Base-by-base conservation (phyloP, 64 coral and sea anemone species). In the Orbicella faveolata region DNA sequence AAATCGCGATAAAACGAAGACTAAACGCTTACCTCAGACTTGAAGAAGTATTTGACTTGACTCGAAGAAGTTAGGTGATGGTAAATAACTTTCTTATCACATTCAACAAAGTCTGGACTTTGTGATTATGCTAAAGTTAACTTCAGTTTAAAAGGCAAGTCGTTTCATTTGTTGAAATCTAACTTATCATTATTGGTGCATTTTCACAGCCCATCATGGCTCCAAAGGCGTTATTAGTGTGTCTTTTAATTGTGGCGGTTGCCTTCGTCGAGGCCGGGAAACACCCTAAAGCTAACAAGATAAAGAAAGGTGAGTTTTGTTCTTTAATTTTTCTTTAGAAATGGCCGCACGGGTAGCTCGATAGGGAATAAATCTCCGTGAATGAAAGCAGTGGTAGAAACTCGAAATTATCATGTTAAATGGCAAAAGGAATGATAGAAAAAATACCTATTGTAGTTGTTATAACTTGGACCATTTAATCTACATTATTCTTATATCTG, bases 211-310 rank as follows among this genome's bases (percentile, higher is more conserved):
- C 87, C 87, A 89, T 16, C 73, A 94, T 94, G 92, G 92, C 92
- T 89, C 77, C 87, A 75, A 94, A 94, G 89, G 25, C 89, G 77
- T 81, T 75, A 36, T 94, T 89, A 84, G 89, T 94, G 68, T 94
- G 87, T 83, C 78, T 94, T 84, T 67, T 89, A 85, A 44, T 94
- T 66, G 72, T 83, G 89, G 64, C 83, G 2, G 34, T 89, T 64
- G 92, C 80, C 61, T 88, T 88, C 54, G 89, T 91, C 53, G 92
- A 97, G 68, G 92, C 95, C 25, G 81, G 88, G 53, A 92, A 85
- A 68, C 91, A 93, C 79, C 95, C 95, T 23, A 93, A 87, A 75
- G 91, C 92, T 74, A 94, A 90, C 23, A 88, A 88, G 11, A 76
- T 73, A 30, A 94, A 83, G 78, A 89, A 89, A 84, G 92, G 92